Base-by-base conservation (phyloP, 2,113 vertebrate genomes). In the Propithecus coquereli region DNA sequence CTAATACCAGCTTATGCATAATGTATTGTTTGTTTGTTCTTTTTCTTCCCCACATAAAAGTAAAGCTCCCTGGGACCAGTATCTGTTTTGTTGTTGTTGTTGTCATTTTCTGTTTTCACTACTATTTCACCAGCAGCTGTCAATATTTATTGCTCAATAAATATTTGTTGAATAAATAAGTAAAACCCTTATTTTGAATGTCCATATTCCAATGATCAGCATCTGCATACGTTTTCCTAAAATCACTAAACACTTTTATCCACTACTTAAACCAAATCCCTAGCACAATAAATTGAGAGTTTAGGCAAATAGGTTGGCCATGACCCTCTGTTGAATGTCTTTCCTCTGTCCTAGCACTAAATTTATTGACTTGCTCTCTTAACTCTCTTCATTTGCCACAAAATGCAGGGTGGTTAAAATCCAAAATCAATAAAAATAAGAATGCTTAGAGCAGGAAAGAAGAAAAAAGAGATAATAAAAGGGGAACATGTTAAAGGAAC, bases 381-480 rank as follows among this genome's bases (percentile, higher is more conserved):
- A 97, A 97, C 74, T 96, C 85, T 87, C 66, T 89, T 79, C 79
- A 97, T 94, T 97, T 97, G 83, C 86, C 90, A 97, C 88, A 94
- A 97, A 96, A 97, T 70, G 71, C 87, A 90, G 74, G 6, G 50
- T 73, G 83, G 83, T 83, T 89, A 34, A 96, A 96, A 84, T 91
- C 84, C 45, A 97, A 91, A 97, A 97, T 97, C 94, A 93, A 96
- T 96, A 97, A 79, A 93, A 95, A 87, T 40, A 84, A 97, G 93
- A 95, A 94, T 91, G 70, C 83, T 97, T 86, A 87, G 68, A 96
- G 68, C 91, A 95, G 32, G 61, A 80, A 61, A 96, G 81, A 54
- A 95, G 66, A 92, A 92, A 85, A 90, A 52, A 57, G 50, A 96
- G 34, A 63, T 79, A 82, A 66, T 76, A 81, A 90, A 96, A 59